Base-by-base conservation (phyloP, 2,113 vertebrate genomes). In the Delphinus delphis region DNA sequence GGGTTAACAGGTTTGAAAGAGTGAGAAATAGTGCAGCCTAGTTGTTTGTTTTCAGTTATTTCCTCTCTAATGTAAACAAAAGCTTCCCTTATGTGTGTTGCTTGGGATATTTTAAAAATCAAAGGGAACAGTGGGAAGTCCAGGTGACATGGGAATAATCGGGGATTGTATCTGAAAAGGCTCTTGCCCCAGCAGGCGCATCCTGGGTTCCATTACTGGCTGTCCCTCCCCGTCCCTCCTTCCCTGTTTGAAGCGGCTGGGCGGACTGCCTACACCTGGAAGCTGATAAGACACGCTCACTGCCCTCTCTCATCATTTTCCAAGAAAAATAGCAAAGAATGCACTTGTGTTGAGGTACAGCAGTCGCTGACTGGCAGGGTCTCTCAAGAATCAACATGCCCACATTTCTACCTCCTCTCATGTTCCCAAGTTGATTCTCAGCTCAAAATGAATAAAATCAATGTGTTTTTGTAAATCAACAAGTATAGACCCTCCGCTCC, bases 261-360 rank as follows among this genome's bases (percentile, higher is more conserved):
- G 97, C 84, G 9, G 53, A 14, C 11, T 94, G 97, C 95, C 93
- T 87, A 23, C 77, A 96, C 80, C 97, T 96, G 97, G 97, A 97
- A 94, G 80, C 94, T 73, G 97, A 92, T 97, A 97, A 97, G 97
- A 97, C 94, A 25, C 4, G 3, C 68, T 41, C 71, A 9, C 73
- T 53, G 76, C 80, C 58, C 21, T 12, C 94, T 98, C 82, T 97
- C 82, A 96, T 67, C 26, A 23, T 36, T 74, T 96, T 96, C 97
- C 96, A 96, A 97, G 88, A 89, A 95, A 98, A 95, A 97, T 26
- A 98, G 82, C 31, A 67, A 96, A 96, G 96, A 96, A 94, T 87
- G 96, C 67, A n/a, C 67, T 74, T 33, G 23, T 31, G 44, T 41
- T 62, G 94, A 53, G 58, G 76, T 70, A 6, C 44, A 17, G 77